These are phyloP conservation scores for Paralinhomoeus sp. DNA, from an alignment of 2,888 invertebrate genomes.

Conservation along the genomic window DNA sequence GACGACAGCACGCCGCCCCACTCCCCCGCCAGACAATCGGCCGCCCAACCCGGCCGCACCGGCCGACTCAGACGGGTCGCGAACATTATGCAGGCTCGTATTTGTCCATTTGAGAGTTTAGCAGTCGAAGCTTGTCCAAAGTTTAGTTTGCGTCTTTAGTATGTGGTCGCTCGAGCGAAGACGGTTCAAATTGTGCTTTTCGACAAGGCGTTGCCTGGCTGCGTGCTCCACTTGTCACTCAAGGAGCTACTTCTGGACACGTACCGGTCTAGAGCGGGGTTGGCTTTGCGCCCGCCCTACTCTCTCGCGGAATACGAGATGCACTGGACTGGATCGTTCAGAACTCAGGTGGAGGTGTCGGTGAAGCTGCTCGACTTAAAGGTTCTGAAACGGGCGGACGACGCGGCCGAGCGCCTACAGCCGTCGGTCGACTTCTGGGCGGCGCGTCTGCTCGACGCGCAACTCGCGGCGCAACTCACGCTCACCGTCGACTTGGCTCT, in stretches of 20 bases:
- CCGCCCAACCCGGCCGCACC: too few relatives aligned
- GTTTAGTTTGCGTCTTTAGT: too few relatives aligned
- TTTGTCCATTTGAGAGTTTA: too few relatives aligned
- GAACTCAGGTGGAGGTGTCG: constrained; percentile 12
- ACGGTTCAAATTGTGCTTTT: constrained; percentile 27
- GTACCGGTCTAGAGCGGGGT: constrained; percentile 10
- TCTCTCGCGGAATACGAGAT: neutral
- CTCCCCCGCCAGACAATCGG: too few relatives aligned
- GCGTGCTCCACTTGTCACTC: constrained; percentile 27
- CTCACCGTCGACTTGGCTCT: too few relatives aligned
- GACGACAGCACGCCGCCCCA: neutral
- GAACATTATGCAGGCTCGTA: too few relatives aligned
- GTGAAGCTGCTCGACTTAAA: constrained; percentile 14
- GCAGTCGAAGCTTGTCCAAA: too few relatives aligned
- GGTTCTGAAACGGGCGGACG: constrained; percentile 1
- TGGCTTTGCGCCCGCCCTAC: neutral
- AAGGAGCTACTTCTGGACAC: constrained; percentile 20
- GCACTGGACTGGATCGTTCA: neutral
- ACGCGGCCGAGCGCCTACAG: too few relatives aligned
- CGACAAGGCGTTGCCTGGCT: constrained; percentile 25
- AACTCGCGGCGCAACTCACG: too few relatives aligned
- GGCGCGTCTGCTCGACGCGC: neutral
- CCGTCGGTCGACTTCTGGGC: neutral
- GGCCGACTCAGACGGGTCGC: too few relatives aligned
- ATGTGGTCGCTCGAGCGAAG: too few relatives aligned